Evolutionary conservation across 2,888 invertebrate species (phyloP).

Genomic region (Smittia sp.): DNA sequence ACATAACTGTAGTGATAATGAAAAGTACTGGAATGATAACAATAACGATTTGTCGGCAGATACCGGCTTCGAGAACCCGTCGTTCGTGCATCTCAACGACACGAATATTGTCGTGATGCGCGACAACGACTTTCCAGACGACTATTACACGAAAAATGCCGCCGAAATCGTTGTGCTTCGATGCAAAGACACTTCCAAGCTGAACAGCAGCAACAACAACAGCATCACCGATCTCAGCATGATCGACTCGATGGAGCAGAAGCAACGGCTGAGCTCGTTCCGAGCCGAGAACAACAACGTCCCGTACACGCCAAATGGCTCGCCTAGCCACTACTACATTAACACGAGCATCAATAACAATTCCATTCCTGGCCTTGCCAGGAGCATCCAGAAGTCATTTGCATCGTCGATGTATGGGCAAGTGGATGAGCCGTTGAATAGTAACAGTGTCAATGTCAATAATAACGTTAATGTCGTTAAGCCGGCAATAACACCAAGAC

Average conservation of each 20-base stretch:
- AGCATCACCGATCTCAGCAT: conserved; percentile 34
- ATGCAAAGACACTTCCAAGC: conserved; percentile 50
- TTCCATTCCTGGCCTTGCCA: conserved; percentile 24
- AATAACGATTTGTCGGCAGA: conserved; percentile 48
- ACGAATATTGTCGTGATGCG: conserved; percentile 47
- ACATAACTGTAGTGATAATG: conserved; percentile 49
- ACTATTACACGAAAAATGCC: conserved; percentile 51
- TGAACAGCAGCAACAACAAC: conserved; percentile 44
- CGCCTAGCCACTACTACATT: conserved; percentile 29
- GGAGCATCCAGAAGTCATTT: conserved; percentile 23
- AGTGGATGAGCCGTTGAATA: conserved; percentile 27
- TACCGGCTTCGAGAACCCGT: conserved; percentile 52
- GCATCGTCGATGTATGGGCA: conserved; percentile 38
- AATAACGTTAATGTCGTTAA: conserved; percentile 43
- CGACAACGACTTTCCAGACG: conserved; percentile 44
- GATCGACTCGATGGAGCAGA: conserved; percentile 45
- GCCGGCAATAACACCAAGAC: conserved; percentile 53
- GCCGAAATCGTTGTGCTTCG: conserved; percentile 53
- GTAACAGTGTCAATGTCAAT: conserved; percentile 39
- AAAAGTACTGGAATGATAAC: conserved; percentile 52
- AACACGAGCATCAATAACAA: conserved; percentile 32
- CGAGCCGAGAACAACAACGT: conserved; percentile 35
- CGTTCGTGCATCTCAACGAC: conserved; percentile 51
- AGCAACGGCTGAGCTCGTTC: conserved; percentile 54
- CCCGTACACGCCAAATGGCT: conserved; percentile 16